These are phyloP conservation scores for Tychaedon coryphoeus DNA, from an alignment of 2,113 vertebrate genomes.

Conservation along the genomic window DNA sequence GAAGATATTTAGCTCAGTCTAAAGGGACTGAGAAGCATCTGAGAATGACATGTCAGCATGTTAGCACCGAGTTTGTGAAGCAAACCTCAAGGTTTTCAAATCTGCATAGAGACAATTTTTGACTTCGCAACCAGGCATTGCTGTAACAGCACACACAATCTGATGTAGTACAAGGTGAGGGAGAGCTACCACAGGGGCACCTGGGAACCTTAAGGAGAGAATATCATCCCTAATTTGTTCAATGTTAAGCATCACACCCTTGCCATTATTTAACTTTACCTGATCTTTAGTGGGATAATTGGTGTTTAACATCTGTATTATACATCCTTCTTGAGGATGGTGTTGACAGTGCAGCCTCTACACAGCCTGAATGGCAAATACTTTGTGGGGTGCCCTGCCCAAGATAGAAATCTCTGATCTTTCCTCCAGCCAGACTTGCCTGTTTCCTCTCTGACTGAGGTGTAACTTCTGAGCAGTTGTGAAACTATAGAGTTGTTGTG, in stretches of 20 bases:
- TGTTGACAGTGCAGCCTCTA: conserved; percentile 49
- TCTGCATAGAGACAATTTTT: neutral
- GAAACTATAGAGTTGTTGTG: neutral
- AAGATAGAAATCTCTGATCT: conserved; percentile 57
- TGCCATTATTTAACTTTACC: conserved; percentile 49
- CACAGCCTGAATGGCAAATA: conserved; percentile 40
- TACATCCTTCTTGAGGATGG: conserved; percentile 38
- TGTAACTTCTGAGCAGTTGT: conserved; percentile 12
- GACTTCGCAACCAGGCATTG: neutral
- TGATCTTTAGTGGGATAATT: conserved; percentile 53
- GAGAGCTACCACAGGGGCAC: neutral
- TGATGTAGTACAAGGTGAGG: neutral
- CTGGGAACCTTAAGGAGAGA: neutral
- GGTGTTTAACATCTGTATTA: conserved; percentile 59
- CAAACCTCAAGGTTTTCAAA: neutral
- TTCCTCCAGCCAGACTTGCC: conserved; percentile 39
- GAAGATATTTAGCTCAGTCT: neutral
- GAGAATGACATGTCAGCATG: neutral
- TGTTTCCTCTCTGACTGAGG: conserved; percentile 1
- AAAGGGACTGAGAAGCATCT: neutral
- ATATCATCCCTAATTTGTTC: conserved; percentile 17
- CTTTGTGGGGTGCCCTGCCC: conserved; percentile 44
- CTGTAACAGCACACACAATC: neutral
- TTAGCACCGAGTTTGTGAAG: neutral
- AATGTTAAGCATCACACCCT: conserved; percentile 35